These are phyloP conservation scores for Drosophila kokeensis DNA, from an alignment of 2,888 invertebrate genomes.

Conservation along the genomic window DNA sequence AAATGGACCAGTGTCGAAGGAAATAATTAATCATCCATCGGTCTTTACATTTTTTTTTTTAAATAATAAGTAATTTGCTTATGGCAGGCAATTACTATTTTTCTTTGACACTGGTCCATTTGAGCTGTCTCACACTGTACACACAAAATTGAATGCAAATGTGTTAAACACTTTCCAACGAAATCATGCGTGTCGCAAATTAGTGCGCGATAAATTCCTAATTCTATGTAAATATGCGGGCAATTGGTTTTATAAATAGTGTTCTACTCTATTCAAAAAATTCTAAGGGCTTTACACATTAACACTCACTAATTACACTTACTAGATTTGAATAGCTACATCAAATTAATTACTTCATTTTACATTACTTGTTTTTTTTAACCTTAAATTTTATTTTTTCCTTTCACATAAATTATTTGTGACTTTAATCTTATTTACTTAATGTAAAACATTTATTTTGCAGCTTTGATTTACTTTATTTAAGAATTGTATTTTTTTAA, in stretches of 20 bases:
- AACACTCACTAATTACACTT: neutral
- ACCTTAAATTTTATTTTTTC: too few species aligned
- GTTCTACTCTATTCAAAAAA: neutral
- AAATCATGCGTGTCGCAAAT: slow-evolving; percentile 8
- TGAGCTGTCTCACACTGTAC: neutral
- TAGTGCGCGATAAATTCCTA: slow-evolving; percentile 1
- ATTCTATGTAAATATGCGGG: neutral
- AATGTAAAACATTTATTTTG: neutral
- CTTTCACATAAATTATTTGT: neutral
- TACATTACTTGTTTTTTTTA: too few species aligned
- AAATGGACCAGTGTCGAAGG: too few species aligned
- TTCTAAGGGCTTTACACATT: neutral
- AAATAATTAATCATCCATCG: too few species aligned
- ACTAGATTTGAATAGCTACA: too few species aligned
- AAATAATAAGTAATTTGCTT: too few species aligned
- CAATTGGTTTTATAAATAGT: neutral
- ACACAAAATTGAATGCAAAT: slow-evolving; percentile 9
- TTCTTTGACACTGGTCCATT: too few species aligned
- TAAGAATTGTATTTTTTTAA: neutral
- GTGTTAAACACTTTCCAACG: slow-evolving; percentile 15
- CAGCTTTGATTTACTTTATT: neutral
- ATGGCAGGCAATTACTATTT: too few species aligned
- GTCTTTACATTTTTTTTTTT: too few species aligned
- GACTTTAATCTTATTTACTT: neutral
- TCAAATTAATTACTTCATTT: too few species aligned